Evolutionary conservation across 1,140 invertebrate genomes (phyloP).

Genomic region (Drosophila saltans): DNA sequence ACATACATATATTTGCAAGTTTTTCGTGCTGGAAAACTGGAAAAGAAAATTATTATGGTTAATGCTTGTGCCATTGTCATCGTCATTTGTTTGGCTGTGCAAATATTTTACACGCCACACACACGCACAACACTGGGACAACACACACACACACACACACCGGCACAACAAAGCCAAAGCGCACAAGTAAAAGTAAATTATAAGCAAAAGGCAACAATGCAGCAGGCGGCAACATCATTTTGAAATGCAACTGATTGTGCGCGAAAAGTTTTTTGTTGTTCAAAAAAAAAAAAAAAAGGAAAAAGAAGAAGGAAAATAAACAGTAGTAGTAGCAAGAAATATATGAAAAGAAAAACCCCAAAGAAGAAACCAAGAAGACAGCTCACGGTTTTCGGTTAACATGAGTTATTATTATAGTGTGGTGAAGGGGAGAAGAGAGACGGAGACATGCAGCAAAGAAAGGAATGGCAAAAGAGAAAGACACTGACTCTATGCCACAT

Average conservation of each 20-base stretch:
- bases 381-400: conserved; percentile 74
- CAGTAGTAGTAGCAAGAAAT: background rate
- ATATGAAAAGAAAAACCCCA: conserved; percentile 11
- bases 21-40: conserved; percentile 35
- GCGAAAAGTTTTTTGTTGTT: conserved; percentile 74
- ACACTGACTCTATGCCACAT: conserved; percentile 23
- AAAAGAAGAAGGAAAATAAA: conserved; percentile 5
- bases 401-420: conserved; percentile 73
- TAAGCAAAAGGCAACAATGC: conserved; percentile 75
- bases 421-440: conserved; percentile 3
- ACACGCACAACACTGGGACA: conserved; percentile 5
- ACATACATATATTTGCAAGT: conserved; percentile 11
- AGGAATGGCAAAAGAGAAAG: conserved; percentile 4
- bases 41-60: conserved; percentile 72
- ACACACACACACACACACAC: conserved; percentile 43
- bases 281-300: background rate
- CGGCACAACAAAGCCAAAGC: conserved; percentile 55
- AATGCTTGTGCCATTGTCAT: conserved; percentile 67
- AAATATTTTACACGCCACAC: conserved; percentile 71
- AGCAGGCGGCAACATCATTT: conserved; percentile 67
- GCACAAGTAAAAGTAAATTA: conserved; percentile 79
- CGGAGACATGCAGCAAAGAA: background rate
- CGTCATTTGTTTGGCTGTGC: conserved; percentile 39
- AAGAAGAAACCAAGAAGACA: conserved; percentile 57
- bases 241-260: conserved; percentile 80